These are phyloP conservation scores for Myotis davidii DNA, from an alignment of 2,113 vertebrate genomes.

Conservation along the genomic window DNA sequence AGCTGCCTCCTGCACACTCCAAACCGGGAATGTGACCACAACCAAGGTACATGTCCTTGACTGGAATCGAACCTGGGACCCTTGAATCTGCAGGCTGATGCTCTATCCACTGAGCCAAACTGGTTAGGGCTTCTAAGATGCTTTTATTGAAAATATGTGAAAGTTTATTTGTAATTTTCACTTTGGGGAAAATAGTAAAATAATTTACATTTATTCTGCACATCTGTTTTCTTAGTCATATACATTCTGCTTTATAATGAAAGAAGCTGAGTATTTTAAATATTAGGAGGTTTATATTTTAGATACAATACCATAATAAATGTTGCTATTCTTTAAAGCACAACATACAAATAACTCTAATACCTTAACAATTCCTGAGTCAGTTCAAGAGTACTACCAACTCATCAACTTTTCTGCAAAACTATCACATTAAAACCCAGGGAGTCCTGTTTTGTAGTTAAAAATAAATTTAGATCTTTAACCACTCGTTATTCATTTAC, in stretches of 20 bases:
- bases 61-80: too few relatives aligned
- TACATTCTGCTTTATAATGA: conserved; percentile 45
- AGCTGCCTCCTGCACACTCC: too few relatives aligned
- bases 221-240: conserved; percentile 49
- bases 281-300: conserved; percentile 17
- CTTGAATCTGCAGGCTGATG: too few relatives aligned
- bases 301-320: conserved; percentile 50
- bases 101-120: too few relatives aligned
- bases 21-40: too few relatives aligned
- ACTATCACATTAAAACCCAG: not conserved
- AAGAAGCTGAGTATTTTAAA: conserved; percentile 7
- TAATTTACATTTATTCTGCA: conserved; percentile 64
- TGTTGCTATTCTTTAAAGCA: conserved; percentile 33
- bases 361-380: conserved; percentile 52
- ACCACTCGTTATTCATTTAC: not conserved
- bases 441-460: not conserved
- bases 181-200: conserved; percentile 63
- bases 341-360: not conserved
- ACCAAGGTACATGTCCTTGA: too few relatives aligned
- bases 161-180: conserved; percentile 61
- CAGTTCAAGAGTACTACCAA: not conserved
- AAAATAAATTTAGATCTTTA: not conserved
- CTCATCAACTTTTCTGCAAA: conserved; percentile 26
- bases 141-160: not conserved
- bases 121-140: not conserved